Evolutionary conservation across 2,797 vertebrate genomes (phyloP).

Genomic region (Crocidura indochinensis): DNA sequence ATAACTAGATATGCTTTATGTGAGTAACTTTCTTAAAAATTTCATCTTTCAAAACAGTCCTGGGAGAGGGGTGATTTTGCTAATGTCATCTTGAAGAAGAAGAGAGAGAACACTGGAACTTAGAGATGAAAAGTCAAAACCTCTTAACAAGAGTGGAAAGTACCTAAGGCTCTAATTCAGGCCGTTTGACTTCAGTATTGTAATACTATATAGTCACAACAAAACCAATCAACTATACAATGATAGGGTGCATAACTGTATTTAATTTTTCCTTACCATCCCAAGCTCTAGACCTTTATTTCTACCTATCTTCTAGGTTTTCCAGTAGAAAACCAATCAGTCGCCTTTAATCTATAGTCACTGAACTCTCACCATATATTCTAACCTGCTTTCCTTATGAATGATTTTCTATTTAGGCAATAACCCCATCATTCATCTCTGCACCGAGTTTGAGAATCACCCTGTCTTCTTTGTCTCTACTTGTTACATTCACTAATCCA

Average conservation of each 20-base stretch:
- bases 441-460: neutral
- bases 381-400: neutral
- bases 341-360: neutral
- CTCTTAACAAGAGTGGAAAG: neutral
- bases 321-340: neutral
- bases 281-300: neutral
- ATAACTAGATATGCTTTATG: neutral
- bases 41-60: neutral
- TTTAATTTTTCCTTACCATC: neutral
- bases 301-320: neutral
- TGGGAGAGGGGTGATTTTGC: neutral
- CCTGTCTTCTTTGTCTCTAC: neutral
- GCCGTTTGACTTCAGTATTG: neutral
- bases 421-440: neutral
- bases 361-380: neutral
- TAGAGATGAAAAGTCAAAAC: neutral
- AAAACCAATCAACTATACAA: neutral
- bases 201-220: neutral
- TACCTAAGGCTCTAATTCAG: neutral
- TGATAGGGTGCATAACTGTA: neutral
- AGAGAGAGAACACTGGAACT: neutral
- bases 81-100: slow-evolving; percentile 10
- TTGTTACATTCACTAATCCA: neutral
- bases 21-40: neutral
- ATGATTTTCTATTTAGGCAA: neutral